phyloP scores from a whole-genome alignment of 2,113 vertebrate species.

The Epinephelus cyanopodus region DNA sequence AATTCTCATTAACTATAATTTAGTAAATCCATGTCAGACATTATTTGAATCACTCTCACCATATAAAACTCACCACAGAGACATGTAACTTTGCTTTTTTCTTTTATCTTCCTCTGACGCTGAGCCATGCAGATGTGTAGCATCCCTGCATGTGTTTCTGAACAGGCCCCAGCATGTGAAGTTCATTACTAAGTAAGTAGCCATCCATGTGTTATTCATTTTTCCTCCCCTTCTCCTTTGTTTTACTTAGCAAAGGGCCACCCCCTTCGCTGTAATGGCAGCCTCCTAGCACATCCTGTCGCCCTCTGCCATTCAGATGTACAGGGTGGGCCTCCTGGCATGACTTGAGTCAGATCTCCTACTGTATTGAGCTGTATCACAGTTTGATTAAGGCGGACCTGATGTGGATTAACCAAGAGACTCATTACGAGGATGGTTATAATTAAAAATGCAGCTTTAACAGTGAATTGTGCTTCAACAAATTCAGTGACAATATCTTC shows the following conservation, averaged over 20 bases:
- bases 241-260: constrained; percentile 44
- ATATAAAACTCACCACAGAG: neutral
- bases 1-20: neutral
- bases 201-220: constrained; percentile 41
- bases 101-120: neutral
- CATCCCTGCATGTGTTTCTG: constrained; percentile 18
- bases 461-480: constrained; percentile 15
- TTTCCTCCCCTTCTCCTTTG: constrained; percentile 18
- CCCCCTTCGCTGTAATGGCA: constrained; percentile 35
- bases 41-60: neutral
- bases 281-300: constrained; percentile 44
- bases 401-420: constrained; percentile 21
- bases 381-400: constrained; percentile 54
- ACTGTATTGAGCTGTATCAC: constrained; percentile 17
- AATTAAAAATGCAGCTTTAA: constrained; percentile 42
- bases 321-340: constrained; percentile 52
- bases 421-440: constrained; percentile 26
- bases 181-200: constrained; percentile 29
- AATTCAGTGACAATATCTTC: neutral
- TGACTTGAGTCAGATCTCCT: constrained; percentile 42
- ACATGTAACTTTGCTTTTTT: neutral
- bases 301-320: constrained; percentile 33
- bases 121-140: constrained; percentile 24
- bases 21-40: neutral
- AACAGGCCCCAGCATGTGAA: constrained; percentile 27